Conservation (phyloP, 2,797 vertebrate genomes). For the Hydrolagus colliei region DNA sequence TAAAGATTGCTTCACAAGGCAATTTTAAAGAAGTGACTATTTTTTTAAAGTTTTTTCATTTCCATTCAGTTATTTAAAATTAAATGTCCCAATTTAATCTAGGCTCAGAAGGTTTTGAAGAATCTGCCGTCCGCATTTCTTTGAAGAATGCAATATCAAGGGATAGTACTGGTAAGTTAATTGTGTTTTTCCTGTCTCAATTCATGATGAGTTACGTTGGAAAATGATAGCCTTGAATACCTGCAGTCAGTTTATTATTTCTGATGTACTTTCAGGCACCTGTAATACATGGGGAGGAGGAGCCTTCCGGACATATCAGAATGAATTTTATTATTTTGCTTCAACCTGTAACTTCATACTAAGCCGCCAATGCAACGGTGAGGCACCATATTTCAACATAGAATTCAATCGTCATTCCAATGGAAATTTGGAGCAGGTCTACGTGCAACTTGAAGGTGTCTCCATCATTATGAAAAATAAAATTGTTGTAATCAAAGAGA, state of each 20-base stretch:
- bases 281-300: conserved; percentile 22
- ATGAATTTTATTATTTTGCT: conserved; percentile 4
- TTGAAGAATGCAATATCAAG: not conserved
- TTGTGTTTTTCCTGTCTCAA: not conserved
- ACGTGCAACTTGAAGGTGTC: conserved; percentile 3
- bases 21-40: not conserved
- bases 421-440: not conserved
- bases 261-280: not conserved
- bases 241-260: not conserved
- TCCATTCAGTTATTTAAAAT: not conserved
- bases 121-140: not conserved
- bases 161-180: not conserved
- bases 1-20: no score
- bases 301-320: conserved; percentile 8
- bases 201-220: not conserved
- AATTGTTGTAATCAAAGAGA: conserved; percentile 13
- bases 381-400: not conserved
- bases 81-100: not conserved
- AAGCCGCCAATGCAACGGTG: not conserved
- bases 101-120: not conserved
- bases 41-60: not conserved
- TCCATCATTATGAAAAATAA: not conserved
- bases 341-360: conserved; percentile 23
- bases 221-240: no score
- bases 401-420: not conserved